A percentile compares a stretch with the other conserved stretches of the same genome.
These are phyloP conservation scores for Eulithis testata DNA, from an alignment of 2,888 invertebrate genomes.

Conservation along the genomic window DNA sequence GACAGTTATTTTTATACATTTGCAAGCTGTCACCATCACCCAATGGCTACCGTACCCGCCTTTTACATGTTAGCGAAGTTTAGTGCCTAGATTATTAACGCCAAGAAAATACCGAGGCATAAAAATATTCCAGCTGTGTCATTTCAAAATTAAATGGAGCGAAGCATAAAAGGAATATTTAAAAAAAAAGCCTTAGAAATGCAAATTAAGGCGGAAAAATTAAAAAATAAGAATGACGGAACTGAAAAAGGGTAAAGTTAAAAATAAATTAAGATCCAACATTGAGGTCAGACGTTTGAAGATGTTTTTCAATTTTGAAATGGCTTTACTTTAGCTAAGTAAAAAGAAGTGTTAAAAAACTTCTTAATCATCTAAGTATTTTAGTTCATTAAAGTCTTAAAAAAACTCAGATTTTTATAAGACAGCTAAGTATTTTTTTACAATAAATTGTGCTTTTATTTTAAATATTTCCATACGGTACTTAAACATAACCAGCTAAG, in stretches of 20 bases:
- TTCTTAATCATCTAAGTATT: too few relatives aligned
- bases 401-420: too few relatives aligned
- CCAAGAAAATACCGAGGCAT: background rate
- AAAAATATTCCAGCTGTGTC: conserved; percentile 29
- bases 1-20: background rate
- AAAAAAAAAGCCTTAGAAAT: conserved; percentile 35
- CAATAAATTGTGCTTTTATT: too few relatives aligned
- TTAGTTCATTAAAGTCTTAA: too few relatives aligned
- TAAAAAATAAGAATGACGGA: conserved; percentile 31
- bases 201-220: conserved; percentile 35
- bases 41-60: conserved; percentile 2
- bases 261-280: conserved; percentile 43
- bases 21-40: background rate
- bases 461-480: too few relatives aligned
- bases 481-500: too few relatives aligned
- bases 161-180: conserved; percentile 30
- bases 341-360: background rate
- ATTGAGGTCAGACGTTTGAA: conserved; percentile 31
- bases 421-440: too few relatives aligned
- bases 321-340: background rate
- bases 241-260: conserved; percentile 37
- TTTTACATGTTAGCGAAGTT: background rate
- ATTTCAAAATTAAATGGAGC: conserved; percentile 34
- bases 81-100: background rate
- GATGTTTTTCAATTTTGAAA: conserved; percentile 28